A percentile compares a stretch with the other conserved stretches of the same genome.
Evolutionary conservation across 2,797 vertebrate genomes (phyloP).

Genomic region (Lepidocolaptes lacrymiger): DNA sequence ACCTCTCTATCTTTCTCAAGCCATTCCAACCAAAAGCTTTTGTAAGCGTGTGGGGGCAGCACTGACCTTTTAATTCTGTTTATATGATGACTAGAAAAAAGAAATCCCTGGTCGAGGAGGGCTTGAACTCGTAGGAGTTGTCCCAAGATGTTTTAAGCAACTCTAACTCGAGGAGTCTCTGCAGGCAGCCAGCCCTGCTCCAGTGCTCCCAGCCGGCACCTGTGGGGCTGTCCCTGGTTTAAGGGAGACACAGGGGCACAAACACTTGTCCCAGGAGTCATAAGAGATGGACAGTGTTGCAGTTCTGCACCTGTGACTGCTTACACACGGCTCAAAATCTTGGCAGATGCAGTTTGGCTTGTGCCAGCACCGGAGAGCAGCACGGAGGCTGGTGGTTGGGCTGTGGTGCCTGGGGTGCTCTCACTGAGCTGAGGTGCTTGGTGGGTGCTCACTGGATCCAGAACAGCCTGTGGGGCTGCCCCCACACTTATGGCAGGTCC

Average conservation of each 20-base stretch:
- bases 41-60: slow-evolving; percentile 55
- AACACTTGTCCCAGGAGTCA: neutral
- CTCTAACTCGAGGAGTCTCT: accelerated
- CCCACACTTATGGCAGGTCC: neutral
- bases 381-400: accelerated
- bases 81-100: neutral
- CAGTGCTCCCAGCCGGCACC: neutral
- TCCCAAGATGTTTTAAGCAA: neutral
- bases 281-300: neutral
- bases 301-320: neutral
- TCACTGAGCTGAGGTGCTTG: accelerated
- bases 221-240: accelerated
- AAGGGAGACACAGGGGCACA: neutral
- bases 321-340: accelerated
- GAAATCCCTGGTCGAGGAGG: neutral
- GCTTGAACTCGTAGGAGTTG: neutral
- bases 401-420: neutral
- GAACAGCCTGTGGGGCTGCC: neutral
- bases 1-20: neutral
- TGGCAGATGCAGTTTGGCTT: accelerated
- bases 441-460: accelerated
- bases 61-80: slow-evolving; percentile 58
- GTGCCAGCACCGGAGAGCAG: accelerated
- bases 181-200: neutral
- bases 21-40: slow-evolving; percentile 28